Conservation (phyloP, 2,888 invertebrate species). For the Biston stratarius region DNA sequence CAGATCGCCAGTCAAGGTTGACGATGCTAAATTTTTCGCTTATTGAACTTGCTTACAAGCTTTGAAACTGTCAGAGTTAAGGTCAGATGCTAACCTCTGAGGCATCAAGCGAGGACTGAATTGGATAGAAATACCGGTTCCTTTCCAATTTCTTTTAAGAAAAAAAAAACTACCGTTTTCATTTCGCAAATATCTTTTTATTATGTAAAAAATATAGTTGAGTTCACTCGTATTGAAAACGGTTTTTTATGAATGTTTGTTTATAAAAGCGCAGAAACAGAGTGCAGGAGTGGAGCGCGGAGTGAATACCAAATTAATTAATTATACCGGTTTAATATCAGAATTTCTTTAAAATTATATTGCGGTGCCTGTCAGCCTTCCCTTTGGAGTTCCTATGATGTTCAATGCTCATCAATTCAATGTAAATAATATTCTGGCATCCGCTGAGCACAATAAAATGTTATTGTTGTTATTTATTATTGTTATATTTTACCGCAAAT, state of each 20-base stretch:
- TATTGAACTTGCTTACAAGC: conserved; percentile 63
- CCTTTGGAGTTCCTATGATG: conserved; percentile 12
- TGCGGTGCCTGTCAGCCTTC: conserved; percentile 9
- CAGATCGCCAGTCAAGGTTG: conserved; percentile 58
- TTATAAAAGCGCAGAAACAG: too few relatives aligned
- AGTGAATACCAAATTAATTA: too few relatives aligned
- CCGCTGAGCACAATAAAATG: conserved; percentile 73
- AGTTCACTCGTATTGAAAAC: too few relatives aligned
- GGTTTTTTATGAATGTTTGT: too few relatives aligned
- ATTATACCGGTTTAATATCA: too few relatives aligned
- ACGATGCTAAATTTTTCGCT: conserved; percentile 71
- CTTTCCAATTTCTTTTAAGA: background rate
- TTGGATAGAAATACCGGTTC: background rate
- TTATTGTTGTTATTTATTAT: too few relatives aligned
- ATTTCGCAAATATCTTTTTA: too few relatives aligned
- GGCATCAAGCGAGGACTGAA: conserved; percentile 33
- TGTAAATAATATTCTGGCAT: conserved; percentile 80
- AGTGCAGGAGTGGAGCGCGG: too few relatives aligned
- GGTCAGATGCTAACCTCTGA: conserved; percentile 72
- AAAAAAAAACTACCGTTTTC: too few relatives aligned
- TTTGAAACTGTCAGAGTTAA: conserved; percentile 62
- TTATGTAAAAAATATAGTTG: too few relatives aligned
- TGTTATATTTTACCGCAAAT: conserved; percentile 68
- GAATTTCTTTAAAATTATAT: too few relatives aligned
- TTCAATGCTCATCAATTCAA: conserved; percentile 75